phyloP scores from a whole-genome alignment of 2,797 vertebrate species.

The Danio jaintianensis region DNA sequence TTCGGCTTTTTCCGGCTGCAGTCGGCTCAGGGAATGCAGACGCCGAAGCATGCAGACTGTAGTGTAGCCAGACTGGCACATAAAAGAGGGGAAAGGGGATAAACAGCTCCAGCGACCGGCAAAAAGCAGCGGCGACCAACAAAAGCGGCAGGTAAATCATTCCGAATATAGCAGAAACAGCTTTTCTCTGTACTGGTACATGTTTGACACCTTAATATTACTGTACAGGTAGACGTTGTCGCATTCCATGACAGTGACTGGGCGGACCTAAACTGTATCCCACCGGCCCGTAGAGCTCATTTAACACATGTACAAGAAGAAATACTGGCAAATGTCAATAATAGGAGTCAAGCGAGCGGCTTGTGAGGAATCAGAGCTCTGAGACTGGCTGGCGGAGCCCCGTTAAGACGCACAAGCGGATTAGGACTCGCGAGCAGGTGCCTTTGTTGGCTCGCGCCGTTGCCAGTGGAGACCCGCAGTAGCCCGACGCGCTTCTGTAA shows the following conservation, averaged over 20 bases:
- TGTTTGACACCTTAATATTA: constrained; percentile 39
- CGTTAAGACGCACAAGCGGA: constrained; percentile 57
- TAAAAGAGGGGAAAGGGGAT: constrained; percentile 20
- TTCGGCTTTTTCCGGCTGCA: constrained; percentile 55
- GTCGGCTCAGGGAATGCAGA: constrained; percentile 60
- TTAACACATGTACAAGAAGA: constrained; percentile 6
- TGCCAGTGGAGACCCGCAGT: constrained; percentile 79
- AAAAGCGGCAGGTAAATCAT: neutral
- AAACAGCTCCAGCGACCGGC: neutral
- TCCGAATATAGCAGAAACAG: neutral
- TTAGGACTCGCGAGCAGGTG: constrained; percentile 64
- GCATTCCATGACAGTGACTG: constrained; percentile 49
- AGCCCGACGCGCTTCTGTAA: constrained; percentile 38
- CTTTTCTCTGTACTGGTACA: neutral
- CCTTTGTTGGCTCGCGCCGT: constrained; percentile 77
- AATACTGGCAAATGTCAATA: constrained; percentile 35
- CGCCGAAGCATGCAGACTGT: constrained; percentile 41
- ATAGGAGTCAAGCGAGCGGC: constrained; percentile 38
- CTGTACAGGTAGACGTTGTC: constrained; percentile 48
- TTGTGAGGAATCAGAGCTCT: constrained; percentile 50
- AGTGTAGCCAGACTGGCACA: constrained; percentile 41
- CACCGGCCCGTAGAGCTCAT: constrained; percentile 11
- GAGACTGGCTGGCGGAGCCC: constrained; percentile 35
- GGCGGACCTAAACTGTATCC: constrained; percentile 38
- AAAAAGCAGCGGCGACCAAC: neutral